A percentile compares a stretch with the other conserved stretches of the same genome.
Evolutionary conservation across 2,888 invertebrate species (phyloP).

Genomic region (Chalcis sispes): DNA sequence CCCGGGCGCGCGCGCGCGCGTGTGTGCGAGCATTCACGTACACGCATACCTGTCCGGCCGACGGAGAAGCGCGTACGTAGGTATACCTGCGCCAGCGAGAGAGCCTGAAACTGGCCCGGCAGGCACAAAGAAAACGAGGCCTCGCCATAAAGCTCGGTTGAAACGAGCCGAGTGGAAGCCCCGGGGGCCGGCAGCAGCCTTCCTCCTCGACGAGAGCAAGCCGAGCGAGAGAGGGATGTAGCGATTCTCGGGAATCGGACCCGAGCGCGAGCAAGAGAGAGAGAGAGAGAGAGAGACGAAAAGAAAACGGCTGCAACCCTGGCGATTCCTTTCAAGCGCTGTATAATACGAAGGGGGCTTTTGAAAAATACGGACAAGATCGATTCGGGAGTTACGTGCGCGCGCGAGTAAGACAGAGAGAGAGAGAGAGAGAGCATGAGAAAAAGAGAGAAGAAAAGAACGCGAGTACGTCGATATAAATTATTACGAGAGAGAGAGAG

Average conservation of each 20-base stretch:
- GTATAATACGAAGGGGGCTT: no score
- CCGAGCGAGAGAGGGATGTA: constrained; percentile 47
- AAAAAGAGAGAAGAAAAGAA: no score
- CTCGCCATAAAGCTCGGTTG: constrained; percentile 11
- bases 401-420: no score
- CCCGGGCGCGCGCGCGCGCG: constrained; percentile 13
- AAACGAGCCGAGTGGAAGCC: constrained; percentile 46
- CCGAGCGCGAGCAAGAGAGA: not conserved
- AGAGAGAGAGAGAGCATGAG: no score
- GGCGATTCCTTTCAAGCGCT: no score
- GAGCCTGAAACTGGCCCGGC: constrained; percentile 65
- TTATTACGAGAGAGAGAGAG: constrained; percentile 1
- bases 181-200: constrained; percentile 54
- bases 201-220: constrained; percentile 22
- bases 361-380: no score
- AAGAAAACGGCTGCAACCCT: no score
- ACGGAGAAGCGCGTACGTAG: not conserved
- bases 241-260: constrained; percentile 18
- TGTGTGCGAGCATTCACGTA: no score
- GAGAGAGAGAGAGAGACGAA: constrained; percentile 1
- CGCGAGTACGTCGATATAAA: constrained; percentile 6
- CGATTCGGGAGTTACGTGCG: constrained; percentile 5
- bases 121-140: constrained; percentile 62
- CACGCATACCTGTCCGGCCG: not conserved
- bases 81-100: constrained; percentile 50